These are phyloP conservation scores for Diglossa cyanea DNA, from an alignment of 2,797 vertebrate genomes.

Conservation along the genomic window DNA sequence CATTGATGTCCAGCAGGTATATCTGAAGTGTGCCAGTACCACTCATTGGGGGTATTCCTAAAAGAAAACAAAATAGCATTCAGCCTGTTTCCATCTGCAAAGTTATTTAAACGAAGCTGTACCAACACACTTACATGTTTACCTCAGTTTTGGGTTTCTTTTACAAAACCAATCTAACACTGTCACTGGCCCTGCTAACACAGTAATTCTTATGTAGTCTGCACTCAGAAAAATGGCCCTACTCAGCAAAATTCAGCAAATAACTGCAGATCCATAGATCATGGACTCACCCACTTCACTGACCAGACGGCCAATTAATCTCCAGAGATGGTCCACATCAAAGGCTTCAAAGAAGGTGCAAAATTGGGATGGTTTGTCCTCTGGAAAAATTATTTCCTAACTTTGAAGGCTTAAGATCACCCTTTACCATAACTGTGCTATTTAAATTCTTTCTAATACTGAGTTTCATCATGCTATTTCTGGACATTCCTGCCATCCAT, in stretches of 20 bases:
- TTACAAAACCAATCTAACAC: neutral
- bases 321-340: neutral
- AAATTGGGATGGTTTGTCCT: neutral
- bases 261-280: neutral
- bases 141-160: neutral
- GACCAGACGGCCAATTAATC: neutral
- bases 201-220: neutral
- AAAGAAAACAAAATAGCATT: neutral
- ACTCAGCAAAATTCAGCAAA: neutral
- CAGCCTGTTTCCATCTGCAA: neutral
- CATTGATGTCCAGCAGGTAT: constrained; percentile 92
- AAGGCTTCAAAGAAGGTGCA: neutral
- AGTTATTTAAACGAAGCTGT: neutral
- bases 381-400: neutral
- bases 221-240: neutral
- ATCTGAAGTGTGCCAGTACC: constrained; percentile 95
- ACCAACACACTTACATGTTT: neutral
- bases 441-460: neutral
- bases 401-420: neutral
- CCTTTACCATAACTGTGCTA: neutral
- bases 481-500: neutral
- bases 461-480: neutral
- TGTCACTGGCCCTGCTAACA: neutral
- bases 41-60: constrained; percentile 90
- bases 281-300: neutral